phyloP scores from a whole-genome alignment of 1,140 invertebrate species.

The Sipha flava region DNA sequence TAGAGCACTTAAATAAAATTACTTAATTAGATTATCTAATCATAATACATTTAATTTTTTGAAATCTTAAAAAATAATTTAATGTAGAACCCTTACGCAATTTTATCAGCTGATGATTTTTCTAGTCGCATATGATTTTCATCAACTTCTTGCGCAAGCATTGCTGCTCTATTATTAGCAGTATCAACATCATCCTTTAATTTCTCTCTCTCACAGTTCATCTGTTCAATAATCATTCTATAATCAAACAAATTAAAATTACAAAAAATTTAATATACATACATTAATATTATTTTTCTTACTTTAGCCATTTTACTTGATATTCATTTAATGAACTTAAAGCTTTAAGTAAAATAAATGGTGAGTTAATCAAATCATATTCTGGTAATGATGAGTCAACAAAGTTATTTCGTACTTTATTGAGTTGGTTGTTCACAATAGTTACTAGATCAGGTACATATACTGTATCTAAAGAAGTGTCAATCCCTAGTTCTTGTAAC shows the following conservation, averaged over 20 bases:
- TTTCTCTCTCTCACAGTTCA: conserved; percentile 63
- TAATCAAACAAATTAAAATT: conserved; percentile 8
- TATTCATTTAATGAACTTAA: conserved; percentile 9
- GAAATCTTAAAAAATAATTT: too few species aligned
- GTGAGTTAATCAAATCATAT: background rate
- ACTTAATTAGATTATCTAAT: background rate
- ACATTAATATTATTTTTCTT: background rate
- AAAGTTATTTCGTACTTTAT: conserved; percentile 15
- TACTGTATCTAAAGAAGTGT: background rate
- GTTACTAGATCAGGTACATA: background rate
- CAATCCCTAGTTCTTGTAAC: conserved; percentile 48
- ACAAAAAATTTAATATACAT: background rate
- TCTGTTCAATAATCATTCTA: conserved; percentile 54
- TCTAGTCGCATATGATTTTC: conserved; percentile 76
- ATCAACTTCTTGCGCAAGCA: conserved; percentile 80
- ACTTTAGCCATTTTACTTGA: conserved; percentile 18
- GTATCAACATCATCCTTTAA: conserved; percentile 64
- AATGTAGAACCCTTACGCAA: conserved; percentile 43
- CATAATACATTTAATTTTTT: background rate
- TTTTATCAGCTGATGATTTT: conserved; percentile 55
- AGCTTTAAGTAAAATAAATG: conserved; percentile 4
- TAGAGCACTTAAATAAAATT: conserved; percentile 51
- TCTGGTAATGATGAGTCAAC: background rate
- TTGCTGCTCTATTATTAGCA: conserved; percentile 66
- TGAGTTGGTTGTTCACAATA: background rate